phyloP scores from a whole-genome alignment of 2,888 invertebrate genomes.

The Zelleria hepariella region DNA sequence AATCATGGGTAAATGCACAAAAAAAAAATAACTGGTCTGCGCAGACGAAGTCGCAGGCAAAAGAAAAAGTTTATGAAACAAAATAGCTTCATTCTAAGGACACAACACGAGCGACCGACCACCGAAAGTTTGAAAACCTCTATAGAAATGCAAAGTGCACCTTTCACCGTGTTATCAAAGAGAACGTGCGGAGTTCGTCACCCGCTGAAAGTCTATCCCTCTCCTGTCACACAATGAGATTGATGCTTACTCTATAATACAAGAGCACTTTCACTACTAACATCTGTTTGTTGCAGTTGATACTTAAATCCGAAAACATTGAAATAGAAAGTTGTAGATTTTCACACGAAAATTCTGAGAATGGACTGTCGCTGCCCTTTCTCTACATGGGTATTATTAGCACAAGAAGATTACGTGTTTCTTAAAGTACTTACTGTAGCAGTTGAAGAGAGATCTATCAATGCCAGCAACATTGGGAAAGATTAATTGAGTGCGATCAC shows the following conservation, averaged over 20 bases:
- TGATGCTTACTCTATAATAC: background rate
- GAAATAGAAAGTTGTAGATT: background rate
- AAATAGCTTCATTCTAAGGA: background rate
- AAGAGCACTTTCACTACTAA: background rate
- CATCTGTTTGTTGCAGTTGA: background rate
- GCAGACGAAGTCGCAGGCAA: no score
- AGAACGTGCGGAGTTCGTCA: conserved; percentile 24
- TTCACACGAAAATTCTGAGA: background rate
- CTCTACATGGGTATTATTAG: background rate
- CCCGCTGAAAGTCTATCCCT: background rate
- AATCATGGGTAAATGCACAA: no score
- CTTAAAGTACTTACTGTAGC: background rate
- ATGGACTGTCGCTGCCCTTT: background rate
- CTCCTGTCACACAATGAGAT: background rate
- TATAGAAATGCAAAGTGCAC: conserved; percentile 24
- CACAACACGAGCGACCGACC: background rate
- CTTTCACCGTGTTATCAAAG: conserved; percentile 47
- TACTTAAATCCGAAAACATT: background rate
- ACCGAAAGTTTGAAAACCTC: conserved; percentile 8
- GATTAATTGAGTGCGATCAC: background rate
- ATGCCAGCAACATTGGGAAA: background rate
- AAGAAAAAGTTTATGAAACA: no score
- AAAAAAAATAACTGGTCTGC: no score
- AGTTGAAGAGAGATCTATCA: background rate
- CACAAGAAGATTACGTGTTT: background rate